These are phyloP conservation scores for Hydrotaea diabolus DNA, from an alignment of 2,888 invertebrate genomes.

Conservation along the genomic window DNA sequence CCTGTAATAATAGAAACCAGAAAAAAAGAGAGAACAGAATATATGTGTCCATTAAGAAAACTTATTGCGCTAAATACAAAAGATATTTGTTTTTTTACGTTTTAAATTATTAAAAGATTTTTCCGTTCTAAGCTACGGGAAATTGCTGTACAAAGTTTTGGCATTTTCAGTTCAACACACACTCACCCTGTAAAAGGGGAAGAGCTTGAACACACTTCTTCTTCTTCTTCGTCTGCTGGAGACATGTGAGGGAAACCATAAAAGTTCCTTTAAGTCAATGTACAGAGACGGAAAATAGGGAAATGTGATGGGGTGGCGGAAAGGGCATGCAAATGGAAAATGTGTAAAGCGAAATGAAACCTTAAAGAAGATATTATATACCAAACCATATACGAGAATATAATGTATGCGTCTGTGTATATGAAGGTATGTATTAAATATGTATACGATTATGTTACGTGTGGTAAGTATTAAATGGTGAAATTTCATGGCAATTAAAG, in stretches of 20 bases:
- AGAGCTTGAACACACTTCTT: no score
- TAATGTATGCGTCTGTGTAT: background rate
- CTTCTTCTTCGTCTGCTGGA: background rate
- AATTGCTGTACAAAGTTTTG: conserved; percentile 20
- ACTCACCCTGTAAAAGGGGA: background rate
- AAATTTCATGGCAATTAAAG: background rate
- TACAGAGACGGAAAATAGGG: background rate
- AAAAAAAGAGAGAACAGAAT: conserved; percentile 74
- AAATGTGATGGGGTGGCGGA: background rate
- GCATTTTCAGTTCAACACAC: background rate
- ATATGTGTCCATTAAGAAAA: background rate
- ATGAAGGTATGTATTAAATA: background rate
- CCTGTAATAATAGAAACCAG: conserved; percentile 79
- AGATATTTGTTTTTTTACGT: background rate
- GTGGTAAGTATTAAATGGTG: background rate
- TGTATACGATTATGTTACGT: background rate
- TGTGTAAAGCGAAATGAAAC: conserved; percentile 5
- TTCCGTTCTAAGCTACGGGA: background rate
- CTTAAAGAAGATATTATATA: conserved; percentile 6
- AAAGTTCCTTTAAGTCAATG: background rate
- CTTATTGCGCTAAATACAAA: conserved; percentile 8
- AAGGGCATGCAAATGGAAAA: background rate
- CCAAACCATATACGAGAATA: no score
- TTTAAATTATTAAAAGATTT: no score
- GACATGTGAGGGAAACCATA: background rate